Evolutionary conservation across 2,113 vertebrate species (phyloP).

Genomic region (Oostethus manadensis): DNA sequence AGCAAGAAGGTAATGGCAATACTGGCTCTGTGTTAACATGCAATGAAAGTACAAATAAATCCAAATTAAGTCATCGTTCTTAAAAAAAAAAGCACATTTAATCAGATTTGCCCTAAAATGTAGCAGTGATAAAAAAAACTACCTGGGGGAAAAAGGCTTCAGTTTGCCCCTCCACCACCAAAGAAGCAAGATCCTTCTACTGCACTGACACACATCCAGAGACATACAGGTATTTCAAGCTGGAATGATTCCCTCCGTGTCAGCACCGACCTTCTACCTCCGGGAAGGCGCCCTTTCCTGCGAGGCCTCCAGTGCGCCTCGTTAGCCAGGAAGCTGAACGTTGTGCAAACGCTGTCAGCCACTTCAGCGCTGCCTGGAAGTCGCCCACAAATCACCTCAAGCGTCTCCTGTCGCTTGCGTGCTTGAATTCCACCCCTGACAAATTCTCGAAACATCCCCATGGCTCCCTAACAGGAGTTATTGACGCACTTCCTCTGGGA

Average conservation of each 20-base stretch:
- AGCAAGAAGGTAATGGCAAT: too few relatives aligned
- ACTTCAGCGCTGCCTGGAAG: slow-evolving; percentile 46
- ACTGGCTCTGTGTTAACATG: too few relatives aligned
- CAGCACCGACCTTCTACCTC: slow-evolving; percentile 53
- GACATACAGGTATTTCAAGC: slow-evolving; percentile 34
- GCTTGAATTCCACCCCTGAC: slow-evolving; percentile 47
- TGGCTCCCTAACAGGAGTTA: slow-evolving; percentile 25
- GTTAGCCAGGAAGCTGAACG: slow-evolving; percentile 47
- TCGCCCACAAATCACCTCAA: slow-evolving; percentile 54
- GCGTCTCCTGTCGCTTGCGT: slow-evolving; percentile 48
- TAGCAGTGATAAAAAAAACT: too few relatives aligned
- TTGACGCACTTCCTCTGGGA: slow-evolving; percentile 4
- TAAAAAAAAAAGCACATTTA: too few relatives aligned
- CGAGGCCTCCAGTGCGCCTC: slow-evolving; percentile 41
- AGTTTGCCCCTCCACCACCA: too few relatives aligned
- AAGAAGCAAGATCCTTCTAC: neutral
- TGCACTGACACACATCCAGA: neutral
- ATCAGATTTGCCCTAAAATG: too few relatives aligned
- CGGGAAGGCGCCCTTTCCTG: slow-evolving; percentile 39
- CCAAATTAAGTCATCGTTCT: too few relatives aligned
- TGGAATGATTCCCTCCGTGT: slow-evolving; percentile 50
- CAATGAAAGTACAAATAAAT: too few relatives aligned
- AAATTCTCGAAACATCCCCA: slow-evolving; percentile 34
- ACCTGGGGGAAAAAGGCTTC: too few relatives aligned
- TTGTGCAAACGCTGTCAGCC: slow-evolving; percentile 60